Conservation (phyloP, 2,888 invertebrate species). For the Sussaba pulchella region DNA sequence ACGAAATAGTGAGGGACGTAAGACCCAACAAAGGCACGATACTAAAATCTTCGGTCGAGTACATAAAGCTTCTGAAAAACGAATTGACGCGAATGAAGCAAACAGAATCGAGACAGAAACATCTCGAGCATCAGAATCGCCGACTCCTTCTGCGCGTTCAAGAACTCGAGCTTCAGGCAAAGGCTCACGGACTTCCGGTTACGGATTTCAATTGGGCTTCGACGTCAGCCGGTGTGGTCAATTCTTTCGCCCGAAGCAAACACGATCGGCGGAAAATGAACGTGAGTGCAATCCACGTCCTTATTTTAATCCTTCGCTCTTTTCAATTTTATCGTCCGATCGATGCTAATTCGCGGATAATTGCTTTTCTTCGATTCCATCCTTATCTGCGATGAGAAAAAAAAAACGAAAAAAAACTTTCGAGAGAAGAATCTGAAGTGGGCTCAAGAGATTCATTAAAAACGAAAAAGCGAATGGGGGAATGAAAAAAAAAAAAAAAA, state of each 20-base stretch:
- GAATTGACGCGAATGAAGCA: conserved; percentile 91
- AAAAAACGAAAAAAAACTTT: not conserved
- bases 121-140: conserved; percentile 93
- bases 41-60: conserved; percentile 98
- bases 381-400: too few species aligned
- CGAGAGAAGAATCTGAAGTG: not conserved
- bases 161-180: conserved; percentile 92
- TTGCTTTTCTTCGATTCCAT: not conserved
- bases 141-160: conserved; percentile 92
- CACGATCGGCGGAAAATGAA: conserved; percentile 80
- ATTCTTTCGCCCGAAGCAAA: conserved; percentile 77
- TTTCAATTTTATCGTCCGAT: not conserved
- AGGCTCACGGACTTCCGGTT: conserved; percentile 90
- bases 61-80: conserved; percentile 93
- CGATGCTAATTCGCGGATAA: not conserved
- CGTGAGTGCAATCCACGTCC: conserved; percentile 50
- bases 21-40: conserved; percentile 98
- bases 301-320: not conserved
- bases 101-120: conserved; percentile 91
- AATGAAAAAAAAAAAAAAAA: not conserved
- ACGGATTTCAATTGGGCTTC: conserved; percentile 87
- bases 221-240: conserved; percentile 78
- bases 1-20: conserved; percentile 95
- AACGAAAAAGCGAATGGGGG: not conserved
- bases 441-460: not conserved